A percentile compares a stretch with the other conserved stretches of the same genome.
Conservation (phyloP, 2,888 invertebrate genomes). For the Ichneumoninae sp. region DNA sequence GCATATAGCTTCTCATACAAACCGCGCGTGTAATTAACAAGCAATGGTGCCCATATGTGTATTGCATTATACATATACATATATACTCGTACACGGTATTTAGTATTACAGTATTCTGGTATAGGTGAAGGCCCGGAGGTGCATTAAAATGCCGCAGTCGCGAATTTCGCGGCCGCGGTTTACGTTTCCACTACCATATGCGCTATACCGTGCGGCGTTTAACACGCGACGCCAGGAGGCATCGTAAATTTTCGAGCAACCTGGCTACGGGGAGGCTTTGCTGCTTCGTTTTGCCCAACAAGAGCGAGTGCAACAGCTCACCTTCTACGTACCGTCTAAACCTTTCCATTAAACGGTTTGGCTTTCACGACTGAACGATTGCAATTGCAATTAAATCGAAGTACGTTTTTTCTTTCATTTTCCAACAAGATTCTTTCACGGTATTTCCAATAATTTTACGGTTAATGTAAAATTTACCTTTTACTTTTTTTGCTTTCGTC, state of each 20-base stretch:
- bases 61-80: conserved; percentile 3
- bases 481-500: neutral
- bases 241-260: conserved; percentile 69
- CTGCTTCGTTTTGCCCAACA: conserved; percentile 42
- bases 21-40: conserved; percentile 70
- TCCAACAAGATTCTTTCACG: neutral
- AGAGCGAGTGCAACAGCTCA: conserved; percentile 43
- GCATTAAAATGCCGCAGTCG: conserved; percentile 73
- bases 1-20: conserved; percentile 61
- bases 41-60: conserved; percentile 54
- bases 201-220: conserved; percentile 58
- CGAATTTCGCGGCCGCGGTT: conserved; percentile 74
- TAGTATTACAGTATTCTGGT: conserved; percentile 48
- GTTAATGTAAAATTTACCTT: neutral
- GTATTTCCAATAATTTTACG: neutral
- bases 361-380: neutral
- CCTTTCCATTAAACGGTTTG: conserved; percentile 35
- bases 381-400: conserved; percentile 29
- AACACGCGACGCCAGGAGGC: conserved; percentile 62
- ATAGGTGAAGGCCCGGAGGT: conserved; percentile 64
- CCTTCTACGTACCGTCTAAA: conserved; percentile 29
- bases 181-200: conserved; percentile 72
- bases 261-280: conserved; percentile 68
- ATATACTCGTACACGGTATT: conserved; percentile 11
- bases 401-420: neutral